Evolutionary conservation across 2,888 invertebrate genomes (phyloP).

Genomic region (Limnephilus rhombicus): DNA sequence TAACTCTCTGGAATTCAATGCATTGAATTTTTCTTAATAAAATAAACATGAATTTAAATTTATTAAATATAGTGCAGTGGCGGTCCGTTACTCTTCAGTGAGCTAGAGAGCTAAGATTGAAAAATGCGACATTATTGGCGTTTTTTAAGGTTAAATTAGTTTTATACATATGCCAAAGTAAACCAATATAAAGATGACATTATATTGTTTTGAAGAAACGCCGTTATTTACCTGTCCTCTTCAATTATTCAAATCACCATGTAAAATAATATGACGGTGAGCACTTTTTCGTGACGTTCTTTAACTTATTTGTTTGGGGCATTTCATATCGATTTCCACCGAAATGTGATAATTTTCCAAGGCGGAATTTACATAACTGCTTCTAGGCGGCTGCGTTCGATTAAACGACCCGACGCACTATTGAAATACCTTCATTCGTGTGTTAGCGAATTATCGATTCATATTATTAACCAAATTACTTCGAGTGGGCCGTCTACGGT

Average conservation of each 20-base stretch:
- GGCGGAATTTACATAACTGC: background rate
- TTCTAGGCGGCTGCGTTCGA: background rate
- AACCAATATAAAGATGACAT: too few relatives aligned
- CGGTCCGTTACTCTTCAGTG: too few relatives aligned
- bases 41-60: too few relatives aligned
- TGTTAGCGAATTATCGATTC: background rate
- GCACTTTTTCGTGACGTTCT: background rate
- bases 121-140: too few relatives aligned
- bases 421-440: background rate
- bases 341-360: background rate
- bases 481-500: conserved; percentile 21
- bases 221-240: too few relatives aligned
- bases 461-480: background rate
- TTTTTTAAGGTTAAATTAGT: too few relatives aligned
- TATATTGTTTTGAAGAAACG: too few relatives aligned
- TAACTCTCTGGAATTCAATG: too few relatives aligned
- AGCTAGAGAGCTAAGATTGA: too few relatives aligned
- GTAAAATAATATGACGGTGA: background rate
- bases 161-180: too few relatives aligned
- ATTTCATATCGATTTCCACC: background rate
- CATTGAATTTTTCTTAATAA: too few relatives aligned
- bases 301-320: background rate
- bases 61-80: too few relatives aligned
- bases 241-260: background rate
- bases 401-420: background rate